These are phyloP conservation scores for Cabera pusaria DNA, from an alignment of 2,888 invertebrate species.

Conservation along the genomic window DNA sequence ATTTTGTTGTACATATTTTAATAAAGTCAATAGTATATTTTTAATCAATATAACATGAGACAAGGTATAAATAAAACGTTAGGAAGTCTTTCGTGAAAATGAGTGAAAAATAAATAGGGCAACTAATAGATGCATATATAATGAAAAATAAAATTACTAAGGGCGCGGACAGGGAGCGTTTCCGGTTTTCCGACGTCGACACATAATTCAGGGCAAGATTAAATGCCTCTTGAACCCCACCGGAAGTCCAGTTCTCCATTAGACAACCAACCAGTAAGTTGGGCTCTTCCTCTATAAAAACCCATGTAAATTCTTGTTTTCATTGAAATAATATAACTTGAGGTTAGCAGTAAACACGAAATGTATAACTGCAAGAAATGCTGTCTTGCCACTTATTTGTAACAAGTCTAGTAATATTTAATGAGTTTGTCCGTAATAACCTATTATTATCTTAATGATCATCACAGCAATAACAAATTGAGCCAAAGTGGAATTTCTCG, in stretches of 20 bases:
- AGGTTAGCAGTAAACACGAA: too few relatives aligned
- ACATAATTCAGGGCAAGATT: conserved; percentile 79
- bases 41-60: too few relatives aligned
- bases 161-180: conserved; percentile 65
- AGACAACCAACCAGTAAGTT: conserved; percentile 46
- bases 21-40: too few relatives aligned
- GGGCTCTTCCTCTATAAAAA: conserved; percentile 17
- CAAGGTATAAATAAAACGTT: too few relatives aligned
- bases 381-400: too few relatives aligned
- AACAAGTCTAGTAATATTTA: too few relatives aligned
- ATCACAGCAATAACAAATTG: conserved; percentile 8
- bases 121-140: conserved; percentile 47
- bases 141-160: conserved; percentile 70
- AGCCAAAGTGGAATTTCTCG: conserved; percentile 5
- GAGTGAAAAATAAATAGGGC: conserved; percentile 40
- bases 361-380: too few relatives aligned
- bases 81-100: conserved; percentile 1
- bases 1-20: too few relatives aligned
- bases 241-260: conserved; percentile 71
- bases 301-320: too few relatives aligned
- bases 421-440: too few relatives aligned
- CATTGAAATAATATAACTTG: too few relatives aligned
- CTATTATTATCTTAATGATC: conserved; percentile 1
- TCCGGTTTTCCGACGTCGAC: conserved; percentile 72
- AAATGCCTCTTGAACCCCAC: conserved; percentile 74